These are phyloP conservation scores for Papilio glaucus DNA, from an alignment of 1,140 invertebrate genomes.

Conservation along the genomic window DNA sequence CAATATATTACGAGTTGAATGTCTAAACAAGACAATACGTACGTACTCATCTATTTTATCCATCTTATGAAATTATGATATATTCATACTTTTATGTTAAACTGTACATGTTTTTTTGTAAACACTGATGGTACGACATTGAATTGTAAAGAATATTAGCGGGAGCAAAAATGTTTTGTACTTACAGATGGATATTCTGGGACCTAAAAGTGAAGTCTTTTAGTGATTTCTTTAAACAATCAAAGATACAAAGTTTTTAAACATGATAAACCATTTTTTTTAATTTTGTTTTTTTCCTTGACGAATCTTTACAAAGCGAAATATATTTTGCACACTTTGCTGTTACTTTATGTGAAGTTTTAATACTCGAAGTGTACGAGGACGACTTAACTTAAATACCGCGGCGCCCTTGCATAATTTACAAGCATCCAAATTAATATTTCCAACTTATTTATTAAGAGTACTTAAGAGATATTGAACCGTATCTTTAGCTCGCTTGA, in stretches of 20 bases:
- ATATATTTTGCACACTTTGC: conserved; percentile 22
- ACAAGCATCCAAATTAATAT: conserved; percentile 37
- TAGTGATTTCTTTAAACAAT: too few relatives aligned
- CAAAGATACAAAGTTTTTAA: too few relatives aligned
- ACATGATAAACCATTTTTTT: not conserved
- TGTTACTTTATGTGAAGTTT: conserved; percentile 27
- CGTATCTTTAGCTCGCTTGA: conserved; percentile 44
- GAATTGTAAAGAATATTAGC: too few relatives aligned
- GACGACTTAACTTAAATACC: conserved; percentile 28
- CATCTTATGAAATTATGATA: conserved; percentile 39
- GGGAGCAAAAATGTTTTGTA: too few relatives aligned
- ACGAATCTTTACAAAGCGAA: not conserved
- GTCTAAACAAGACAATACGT: conserved; percentile 49
- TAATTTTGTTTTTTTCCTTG: not conserved
- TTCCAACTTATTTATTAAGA: conserved; percentile 39
- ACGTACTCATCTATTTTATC: conserved; percentile 38
- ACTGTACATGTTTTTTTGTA: not conserved
- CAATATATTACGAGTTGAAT: conserved; percentile 53
- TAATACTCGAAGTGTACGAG: not conserved
- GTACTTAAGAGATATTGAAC: conserved; percentile 39
- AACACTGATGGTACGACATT: too few relatives aligned
- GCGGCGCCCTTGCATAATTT: conserved; percentile 30
- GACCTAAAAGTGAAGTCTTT: too few relatives aligned
- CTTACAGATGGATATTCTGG: too few relatives aligned
- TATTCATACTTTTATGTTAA: conserved; percentile 17